These are phyloP conservation scores for Catostomus latipinnis DNA, from an alignment of 2,797 vertebrate genomes.

Conservation along the genomic window DNA sequence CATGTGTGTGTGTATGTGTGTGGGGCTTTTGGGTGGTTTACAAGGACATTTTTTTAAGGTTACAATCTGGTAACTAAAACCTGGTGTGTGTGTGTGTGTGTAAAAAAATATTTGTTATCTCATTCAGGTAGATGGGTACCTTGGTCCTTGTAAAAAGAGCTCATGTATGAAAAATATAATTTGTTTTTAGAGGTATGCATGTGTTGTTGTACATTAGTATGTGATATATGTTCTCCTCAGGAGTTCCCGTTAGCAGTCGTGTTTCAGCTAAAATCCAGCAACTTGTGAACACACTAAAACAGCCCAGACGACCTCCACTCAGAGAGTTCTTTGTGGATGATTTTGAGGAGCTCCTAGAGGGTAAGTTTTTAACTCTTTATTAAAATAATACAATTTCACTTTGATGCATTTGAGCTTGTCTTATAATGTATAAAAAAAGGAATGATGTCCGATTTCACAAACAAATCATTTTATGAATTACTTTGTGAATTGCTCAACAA, in stretches of 20 bases:
- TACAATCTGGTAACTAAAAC: no score
- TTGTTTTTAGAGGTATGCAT: not conserved
- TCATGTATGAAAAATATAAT: not conserved
- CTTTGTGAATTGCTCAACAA: no score
- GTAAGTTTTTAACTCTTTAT: constrained; percentile 67
- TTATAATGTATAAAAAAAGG: not conserved
- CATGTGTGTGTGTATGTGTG: not conserved
- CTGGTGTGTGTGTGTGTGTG: not conserved
- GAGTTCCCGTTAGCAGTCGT: constrained; percentile 97
- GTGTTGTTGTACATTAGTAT: constrained; percentile 2
- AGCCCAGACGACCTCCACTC: constrained; percentile 91
- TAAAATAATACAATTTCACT: not conserved
- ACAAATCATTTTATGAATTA: not conserved
- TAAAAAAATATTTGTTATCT: not conserved
- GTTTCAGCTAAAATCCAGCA: constrained; percentile 99
- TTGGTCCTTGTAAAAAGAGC: not conserved
- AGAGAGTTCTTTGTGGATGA: constrained; percentile 99
- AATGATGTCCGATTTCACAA: not conserved
- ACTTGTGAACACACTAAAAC: constrained; percentile 96
- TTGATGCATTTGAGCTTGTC: not conserved
- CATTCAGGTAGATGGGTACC: constrained; percentile 5
- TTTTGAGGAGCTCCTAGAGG: constrained; percentile 98
- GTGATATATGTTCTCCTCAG: constrained; percentile 68
- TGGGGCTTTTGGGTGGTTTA: not conserved
- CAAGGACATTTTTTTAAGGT: no score